Evolutionary conservation across 2,113 vertebrate genomes (phyloP), one percentile per base, ranked within the genome.

Genomic region (Ictalurus furcatus): DNA sequence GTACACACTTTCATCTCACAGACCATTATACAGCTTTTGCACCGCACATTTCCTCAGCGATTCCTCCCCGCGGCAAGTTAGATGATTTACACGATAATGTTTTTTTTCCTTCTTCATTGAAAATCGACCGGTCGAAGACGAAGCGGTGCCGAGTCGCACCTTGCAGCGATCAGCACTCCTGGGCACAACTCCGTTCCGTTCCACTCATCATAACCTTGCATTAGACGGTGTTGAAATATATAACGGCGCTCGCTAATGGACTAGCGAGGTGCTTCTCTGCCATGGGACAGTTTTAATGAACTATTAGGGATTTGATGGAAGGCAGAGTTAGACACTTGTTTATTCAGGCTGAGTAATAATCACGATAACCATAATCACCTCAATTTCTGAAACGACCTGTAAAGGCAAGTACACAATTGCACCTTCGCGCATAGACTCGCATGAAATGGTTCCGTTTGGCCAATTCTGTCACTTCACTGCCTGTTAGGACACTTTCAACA

Each of bases 261-360:
- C 48, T 37, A 37, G 69, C 56, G 67, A 74, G 34, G 52, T 21
- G 58, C 40, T 86, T 86, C 28, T 23, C 52, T 59, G 48, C 37
- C 85, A 37, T 17, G 54, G 52, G 69, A 58, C 69, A 37, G 23
- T 23, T 85, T 73, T 73, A 85, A 73, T 85, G 2, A 85, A 73
- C 40, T 54, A 25, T 85, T 73, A 73, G 65, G 2, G 78, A 52
- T 56, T 81, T 58, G 78, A 30, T 56, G 52, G 78, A 81, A 19
- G 67, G n/a, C 65, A 8, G 30, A 25, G 40, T 37, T 30, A 83
- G 80, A 59, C 56, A 37, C 80, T 61, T 58, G 80, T 83, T 83
- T 83, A 83, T 85, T 85, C 67, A 54, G 52, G n/a, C n/a, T 73
- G 84, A 56, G 69, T 71, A 28, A 85, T 58, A 23, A 30, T 34